phyloP scores from a whole-genome alignment of 35 echinoderm and acorn worm species.

The Lytechinus variegatus region DNA sequence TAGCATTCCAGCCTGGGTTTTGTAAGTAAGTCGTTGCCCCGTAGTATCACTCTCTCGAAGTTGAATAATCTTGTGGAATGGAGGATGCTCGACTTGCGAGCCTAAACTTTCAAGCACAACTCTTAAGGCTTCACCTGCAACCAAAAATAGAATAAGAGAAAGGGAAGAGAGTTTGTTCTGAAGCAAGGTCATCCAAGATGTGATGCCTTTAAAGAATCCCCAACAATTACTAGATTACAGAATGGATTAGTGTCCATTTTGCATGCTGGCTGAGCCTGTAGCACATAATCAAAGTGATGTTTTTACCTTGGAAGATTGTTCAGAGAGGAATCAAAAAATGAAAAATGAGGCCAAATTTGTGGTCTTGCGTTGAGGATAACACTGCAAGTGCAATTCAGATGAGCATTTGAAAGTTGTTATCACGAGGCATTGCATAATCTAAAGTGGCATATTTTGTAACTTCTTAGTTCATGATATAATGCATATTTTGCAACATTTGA shows the following conservation, averaged over 20 bases:
- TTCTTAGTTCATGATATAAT: background rate
- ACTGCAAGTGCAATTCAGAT: background rate
- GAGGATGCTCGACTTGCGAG: background rate
- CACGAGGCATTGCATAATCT: background rate
- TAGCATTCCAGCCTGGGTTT: too few relatives aligned
- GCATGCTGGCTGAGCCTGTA: background rate
- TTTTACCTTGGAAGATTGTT: background rate
- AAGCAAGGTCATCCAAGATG: background rate
- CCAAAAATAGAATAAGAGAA: background rate
- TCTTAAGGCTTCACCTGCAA: background rate
- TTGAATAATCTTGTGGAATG: background rate
- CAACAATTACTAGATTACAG: background rate
- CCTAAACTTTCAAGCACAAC: background rate
- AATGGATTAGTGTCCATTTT: background rate
- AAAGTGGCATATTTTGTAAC: background rate
- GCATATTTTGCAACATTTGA: background rate
- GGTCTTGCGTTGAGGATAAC: background rate
- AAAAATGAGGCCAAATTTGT: background rate
- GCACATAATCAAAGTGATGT: background rate
- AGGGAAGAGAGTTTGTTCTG: background rate
- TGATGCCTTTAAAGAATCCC: background rate
- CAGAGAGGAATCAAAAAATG: background rate
- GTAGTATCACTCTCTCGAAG: background rate
- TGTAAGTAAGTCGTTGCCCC: too few relatives aligned
- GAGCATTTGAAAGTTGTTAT: background rate